Base-by-base conservation (phyloP, 2,113 vertebrate species). In the Serilophus lunatus region DNA sequence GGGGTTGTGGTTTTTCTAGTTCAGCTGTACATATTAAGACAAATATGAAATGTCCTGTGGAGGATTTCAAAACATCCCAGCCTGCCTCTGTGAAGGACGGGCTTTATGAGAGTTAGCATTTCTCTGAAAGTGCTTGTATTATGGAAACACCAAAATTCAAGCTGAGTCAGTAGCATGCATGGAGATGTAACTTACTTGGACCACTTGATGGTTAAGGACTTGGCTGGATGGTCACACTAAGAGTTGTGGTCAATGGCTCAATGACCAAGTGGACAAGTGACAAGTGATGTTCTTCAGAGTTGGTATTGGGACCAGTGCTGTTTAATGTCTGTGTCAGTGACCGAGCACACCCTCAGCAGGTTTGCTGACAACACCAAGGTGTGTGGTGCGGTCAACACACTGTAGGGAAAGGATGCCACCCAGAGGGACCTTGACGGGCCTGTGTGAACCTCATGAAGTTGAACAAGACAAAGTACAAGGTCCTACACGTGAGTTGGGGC, bases 101-200 rank as follows among this genome's bases (percentile, higher is more conserved):
- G 18, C 35, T 51, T 51, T 9, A 24, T 44, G 33, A 69, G 29
- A 59, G 23, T 50, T 25, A 20, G 9, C 19, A 7, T 47, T 82
- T 71, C 53, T 68, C 29, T 72, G 9, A 14, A 75, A 71, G 51
- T 14, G 5, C 40, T 42, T 60, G 20, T 82, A 28, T 35, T 1
- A 1, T 40, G 25, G n/a, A 79, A 77, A 31, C 0, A 0, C 49
- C 72, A 64, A 16, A 68, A 26, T 11, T 25, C 25, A 40, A 28
- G 42, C 13, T 68, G 18, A 18, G 28, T 53, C 6, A 2, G 35
- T 51, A 17, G 19, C 16, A 3, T 3, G 4, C 7, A 0, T 5
- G 2, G 60, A 57, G 56, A 15, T 64, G 40, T 9, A 18, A 6
- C 28, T 65, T 38, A 13, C 3, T 42, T 61, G 74, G 18, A n/a